Evolutionary conservation across 2,888 invertebrate genomes (phyloP).

Genomic region (Campoletis raptor): DNA sequence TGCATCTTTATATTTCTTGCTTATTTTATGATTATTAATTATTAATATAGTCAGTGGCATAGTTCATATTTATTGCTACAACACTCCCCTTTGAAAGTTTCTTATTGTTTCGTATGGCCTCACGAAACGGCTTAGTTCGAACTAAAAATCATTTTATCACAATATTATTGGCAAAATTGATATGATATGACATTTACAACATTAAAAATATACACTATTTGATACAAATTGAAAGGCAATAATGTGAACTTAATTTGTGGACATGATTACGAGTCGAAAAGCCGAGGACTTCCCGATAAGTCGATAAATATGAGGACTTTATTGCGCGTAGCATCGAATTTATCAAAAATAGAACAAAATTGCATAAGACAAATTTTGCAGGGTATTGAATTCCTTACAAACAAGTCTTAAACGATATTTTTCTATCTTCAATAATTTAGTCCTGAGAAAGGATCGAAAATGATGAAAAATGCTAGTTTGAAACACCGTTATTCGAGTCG

Average conservation of each 20-base stretch:
- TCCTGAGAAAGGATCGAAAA: too few relatives aligned
- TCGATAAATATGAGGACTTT: background rate
- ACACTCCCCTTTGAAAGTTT: conserved; percentile 54
- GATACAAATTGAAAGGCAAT: background rate
- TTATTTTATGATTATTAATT: background rate
- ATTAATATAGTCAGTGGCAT: background rate
- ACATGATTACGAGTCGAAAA: background rate
- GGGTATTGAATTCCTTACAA: background rate
- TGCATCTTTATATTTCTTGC: conserved; percentile 30
- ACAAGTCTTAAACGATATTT: too few relatives aligned
- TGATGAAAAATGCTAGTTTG: too few relatives aligned
- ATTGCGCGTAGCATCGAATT: too few relatives aligned
- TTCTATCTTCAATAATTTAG: too few relatives aligned
- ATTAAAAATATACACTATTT: background rate
- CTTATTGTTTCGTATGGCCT: conserved; percentile 40
- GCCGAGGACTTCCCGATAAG: background rate
- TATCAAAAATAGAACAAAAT: too few relatives aligned
- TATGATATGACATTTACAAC: background rate
- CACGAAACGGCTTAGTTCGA: background rate
- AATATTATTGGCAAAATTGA: background rate
- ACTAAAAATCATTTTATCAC: conserved; percentile 6
- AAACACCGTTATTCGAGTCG: too few relatives aligned
- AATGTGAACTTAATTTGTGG: background rate
- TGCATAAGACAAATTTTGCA: background rate
- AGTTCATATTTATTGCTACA: conserved; percentile 26